Evolutionary conservation across 2,797 vertebrate genomes (phyloP).

Genomic region (Cyclura pinguis): DNA sequence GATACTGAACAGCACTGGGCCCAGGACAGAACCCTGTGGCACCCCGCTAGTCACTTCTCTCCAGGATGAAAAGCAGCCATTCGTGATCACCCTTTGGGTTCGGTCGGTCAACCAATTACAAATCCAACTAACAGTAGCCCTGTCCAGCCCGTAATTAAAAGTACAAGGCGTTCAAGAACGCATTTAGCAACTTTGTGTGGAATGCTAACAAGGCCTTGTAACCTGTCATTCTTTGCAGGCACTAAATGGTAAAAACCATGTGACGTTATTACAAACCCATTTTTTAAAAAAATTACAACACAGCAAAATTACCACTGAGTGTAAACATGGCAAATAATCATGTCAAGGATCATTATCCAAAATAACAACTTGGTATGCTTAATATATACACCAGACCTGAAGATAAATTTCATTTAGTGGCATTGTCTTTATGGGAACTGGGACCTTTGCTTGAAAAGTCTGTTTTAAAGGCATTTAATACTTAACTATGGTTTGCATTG

Average conservation of each 20-base stretch:
- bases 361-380: neutral
- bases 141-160: too few species aligned
- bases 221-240: neutral
- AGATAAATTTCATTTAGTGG: neutral
- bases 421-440: conserved; percentile 37
- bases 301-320: neutral
- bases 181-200: neutral
- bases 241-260: neutral
- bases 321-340: neutral
- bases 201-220: neutral
- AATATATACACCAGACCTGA: neutral
- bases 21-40: too few species aligned
- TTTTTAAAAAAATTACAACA: neutral
- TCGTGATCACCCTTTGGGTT: too few species aligned
- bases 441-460: conserved; percentile 5
- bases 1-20: too few species aligned
- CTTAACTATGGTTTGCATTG: conserved; percentile 38
- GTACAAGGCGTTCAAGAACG: neutral
- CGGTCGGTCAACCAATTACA: too few species aligned
- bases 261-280: neutral
- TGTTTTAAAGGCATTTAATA: conserved; percentile 18
- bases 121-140: too few species aligned
- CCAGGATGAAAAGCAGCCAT: too few species aligned
- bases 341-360: neutral
- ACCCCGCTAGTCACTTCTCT: too few species aligned